phyloP scores from a whole-genome alignment of 92 coral and sea anemone species.

The Phenganax stokvisi region DNA sequence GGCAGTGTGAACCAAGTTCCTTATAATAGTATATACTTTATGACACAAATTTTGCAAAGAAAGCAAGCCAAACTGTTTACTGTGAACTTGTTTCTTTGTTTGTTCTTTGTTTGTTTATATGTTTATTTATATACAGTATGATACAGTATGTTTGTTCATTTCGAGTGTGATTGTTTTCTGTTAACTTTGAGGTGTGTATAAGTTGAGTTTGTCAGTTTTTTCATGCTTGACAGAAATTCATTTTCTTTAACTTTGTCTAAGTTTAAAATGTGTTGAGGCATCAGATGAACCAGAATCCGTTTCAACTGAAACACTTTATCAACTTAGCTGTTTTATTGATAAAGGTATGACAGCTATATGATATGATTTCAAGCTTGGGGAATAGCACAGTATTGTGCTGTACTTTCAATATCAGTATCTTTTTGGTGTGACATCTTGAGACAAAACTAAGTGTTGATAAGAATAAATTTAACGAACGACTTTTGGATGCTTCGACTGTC shows the following conservation, averaged over 20 bases:
- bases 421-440: too few species aligned
- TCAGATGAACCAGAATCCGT: slow-evolving; percentile 77
- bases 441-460: too few species aligned
- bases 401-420: background rate
- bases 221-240: background rate
- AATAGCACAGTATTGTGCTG: background rate
- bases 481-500: too few species aligned
- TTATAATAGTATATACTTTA: too few species aligned
- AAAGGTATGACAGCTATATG: slow-evolving; percentile 50
- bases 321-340: slow-evolving; percentile 90
- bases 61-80: too few species aligned
- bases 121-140: background rate
- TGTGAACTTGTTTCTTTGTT: too few species aligned
- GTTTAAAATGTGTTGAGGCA: slow-evolving; percentile 91
- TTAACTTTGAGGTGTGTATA: background rate
- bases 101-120: background rate
- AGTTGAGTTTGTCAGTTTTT: background rate
- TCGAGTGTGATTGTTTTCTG: background rate
- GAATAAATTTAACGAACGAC: too few species aligned
- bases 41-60: too few species aligned
- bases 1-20: too few species aligned
- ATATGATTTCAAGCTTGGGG: background rate
- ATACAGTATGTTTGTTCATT: background rate
- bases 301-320: slow-evolving; percentile 94
- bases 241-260: slow-evolving; percentile 44